These are phyloP conservation scores for Hirtodrosophila histrioides DNA, from an alignment of 2,888 invertebrate genomes.

Conservation along the genomic window DNA sequence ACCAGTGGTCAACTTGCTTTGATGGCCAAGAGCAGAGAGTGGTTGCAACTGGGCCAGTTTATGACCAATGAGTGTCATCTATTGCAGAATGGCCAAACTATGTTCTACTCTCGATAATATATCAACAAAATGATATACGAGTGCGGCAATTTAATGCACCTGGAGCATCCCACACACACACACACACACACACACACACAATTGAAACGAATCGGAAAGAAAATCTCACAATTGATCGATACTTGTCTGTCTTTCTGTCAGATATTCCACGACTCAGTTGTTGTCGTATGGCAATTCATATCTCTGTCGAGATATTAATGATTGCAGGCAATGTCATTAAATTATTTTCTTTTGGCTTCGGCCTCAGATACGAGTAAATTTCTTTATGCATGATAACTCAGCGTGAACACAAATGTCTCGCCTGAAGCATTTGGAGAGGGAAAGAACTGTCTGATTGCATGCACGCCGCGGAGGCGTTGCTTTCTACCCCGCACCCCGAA, in stretches of 20 bases:
- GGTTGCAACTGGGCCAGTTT: too few species aligned
- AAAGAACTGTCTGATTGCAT: conserved; percentile 52
- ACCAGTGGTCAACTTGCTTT: conserved; percentile 35
- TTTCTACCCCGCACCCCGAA: conserved; percentile 34
- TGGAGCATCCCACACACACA: conserved; percentile 34
- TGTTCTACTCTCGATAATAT: too few species aligned
- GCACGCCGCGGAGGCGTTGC: conserved; percentile 63
- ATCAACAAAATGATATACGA: not conserved
- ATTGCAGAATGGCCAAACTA: conserved; percentile 5
- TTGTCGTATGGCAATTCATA: conserved; percentile 36
- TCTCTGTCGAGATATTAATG: conserved; percentile 74
- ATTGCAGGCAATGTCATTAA: conserved; percentile 75
- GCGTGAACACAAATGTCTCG: conserved; percentile 59
- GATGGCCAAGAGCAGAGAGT: conserved; percentile 19
- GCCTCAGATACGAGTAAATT: conserved; percentile 39
- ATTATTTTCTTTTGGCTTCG: conserved; percentile 61
- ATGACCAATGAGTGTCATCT: too few species aligned
- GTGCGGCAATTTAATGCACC: conserved; percentile 39
- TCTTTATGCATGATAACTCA: conserved; percentile 69
- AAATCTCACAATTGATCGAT: conserved; percentile 49
- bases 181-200: conserved; percentile 5
- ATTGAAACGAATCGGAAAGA: conserved; percentile 22
- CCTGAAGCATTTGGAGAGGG: conserved; percentile 11
- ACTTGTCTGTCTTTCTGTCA: conserved; percentile 14
- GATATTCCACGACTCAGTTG: conserved; percentile 31